Base-by-base conservation (phyloP, 2,888 invertebrate genomes). In the Lymantria monacha region DNA sequence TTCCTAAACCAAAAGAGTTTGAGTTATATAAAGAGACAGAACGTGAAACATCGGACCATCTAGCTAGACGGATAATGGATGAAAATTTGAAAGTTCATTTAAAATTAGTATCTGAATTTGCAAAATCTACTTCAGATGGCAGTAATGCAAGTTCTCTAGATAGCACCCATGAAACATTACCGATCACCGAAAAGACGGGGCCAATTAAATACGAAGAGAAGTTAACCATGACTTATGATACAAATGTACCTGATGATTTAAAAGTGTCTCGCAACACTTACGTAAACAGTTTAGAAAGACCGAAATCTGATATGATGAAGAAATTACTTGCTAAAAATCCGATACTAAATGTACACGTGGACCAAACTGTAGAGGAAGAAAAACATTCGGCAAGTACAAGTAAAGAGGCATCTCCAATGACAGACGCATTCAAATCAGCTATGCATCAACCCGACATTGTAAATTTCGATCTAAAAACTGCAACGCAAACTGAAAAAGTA, bases 211-310 rank as follows among this genome's bases (percentile, higher is more conserved):
- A 85, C 53, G 88, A 91, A 55, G 90, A 91, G 44, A 91, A 90
- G 65, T 48, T 87, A 41, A 78, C 80, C 9, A 83, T 92, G 79
- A 78, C 81, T 15, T 92, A 92, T 51, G 93, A 93, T 57, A 93
- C 93, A 0, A 94, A 94, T 58, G 88, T 93, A 55, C 93, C 94
- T 8, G 94, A 94, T 72, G 94, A 94, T 67, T 83, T 94, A 53
- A 94, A 94, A 83, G 93, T 94, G 11, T 93, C 93, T 0, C 84
- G 93, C 42, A 93, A 92, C 70, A 90, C 93, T 8, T 91, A 93
- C 55, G 91, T 79, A 1, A 94, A 93, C 40, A 93, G 93, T 61
- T 79, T 94, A 64, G 94, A 94, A 69, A 83, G 93, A 61, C 93
- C 93, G 0, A 94, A 93, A 78, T 93, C 93, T 1, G 93, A 93